These are phyloP conservation scores for Hermaeophaga mercurialis DNA, from an alignment of 2,888 invertebrate genomes.

Conservation along the genomic window DNA sequence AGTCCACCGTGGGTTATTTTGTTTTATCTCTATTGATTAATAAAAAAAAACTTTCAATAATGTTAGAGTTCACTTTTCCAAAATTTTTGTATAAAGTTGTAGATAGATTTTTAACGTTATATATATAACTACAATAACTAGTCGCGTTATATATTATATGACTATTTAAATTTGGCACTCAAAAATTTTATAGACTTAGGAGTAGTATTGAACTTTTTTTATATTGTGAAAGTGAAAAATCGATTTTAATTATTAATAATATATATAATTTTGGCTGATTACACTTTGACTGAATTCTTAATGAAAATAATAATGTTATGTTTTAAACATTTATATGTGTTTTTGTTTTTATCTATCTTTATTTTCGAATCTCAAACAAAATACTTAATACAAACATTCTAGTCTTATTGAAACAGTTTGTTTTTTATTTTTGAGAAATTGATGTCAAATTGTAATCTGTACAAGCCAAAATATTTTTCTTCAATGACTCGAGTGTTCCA, in stretches of 20 bases:
- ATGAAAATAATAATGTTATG: too few species aligned
- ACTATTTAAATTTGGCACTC: conserved; percentile 47
- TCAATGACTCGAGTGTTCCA: conserved; percentile 4
- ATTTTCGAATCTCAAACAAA: too few species aligned
- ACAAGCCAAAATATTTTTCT: background rate
- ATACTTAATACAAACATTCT: too few species aligned
- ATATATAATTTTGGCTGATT: conserved; percentile 3
- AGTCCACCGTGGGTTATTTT: conserved; percentile 24
- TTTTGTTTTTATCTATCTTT: too few species aligned
- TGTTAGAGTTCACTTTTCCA: conserved; percentile 41
- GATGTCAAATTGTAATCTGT: background rate
- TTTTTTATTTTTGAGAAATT: too few species aligned
- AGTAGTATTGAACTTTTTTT: conserved; percentile 26
- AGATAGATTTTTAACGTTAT: conserved; percentile 52
- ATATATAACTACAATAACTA: conserved; percentile 39
- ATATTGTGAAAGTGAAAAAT: conserved; percentile 12
- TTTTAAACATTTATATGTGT: too few species aligned
- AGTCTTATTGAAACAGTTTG: too few species aligned
- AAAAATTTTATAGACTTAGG: conserved; percentile 45
- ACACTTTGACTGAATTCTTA: background rate
- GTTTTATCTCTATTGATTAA: conserved; percentile 15
- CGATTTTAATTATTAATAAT: conserved; percentile 6
- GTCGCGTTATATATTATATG: conserved; percentile 48
- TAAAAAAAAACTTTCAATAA: conserved; percentile 34
- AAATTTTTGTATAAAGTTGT: conserved; percentile 49